Evolutionary conservation across 2,113 vertebrate genomes (phyloP).

Genomic region (Phycodurus eques): DNA sequence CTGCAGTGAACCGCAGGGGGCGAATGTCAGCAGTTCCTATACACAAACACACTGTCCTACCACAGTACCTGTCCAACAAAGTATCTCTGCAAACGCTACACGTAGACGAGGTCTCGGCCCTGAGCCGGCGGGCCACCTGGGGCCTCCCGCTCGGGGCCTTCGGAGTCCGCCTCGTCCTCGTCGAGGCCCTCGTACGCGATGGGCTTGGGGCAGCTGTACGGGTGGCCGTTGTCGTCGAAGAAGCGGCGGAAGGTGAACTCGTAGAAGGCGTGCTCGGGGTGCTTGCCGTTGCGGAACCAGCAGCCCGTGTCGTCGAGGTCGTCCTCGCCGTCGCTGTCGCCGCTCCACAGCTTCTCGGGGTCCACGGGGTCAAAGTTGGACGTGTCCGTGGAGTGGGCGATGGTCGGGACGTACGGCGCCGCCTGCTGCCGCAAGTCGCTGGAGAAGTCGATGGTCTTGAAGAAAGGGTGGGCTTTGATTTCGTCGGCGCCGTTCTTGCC

Average conservation of each 20-base stretch:
- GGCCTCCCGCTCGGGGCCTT: conserved; percentile 60
- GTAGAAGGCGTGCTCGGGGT: conserved; percentile 97
- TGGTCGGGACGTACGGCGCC: conserved; percentile 93
- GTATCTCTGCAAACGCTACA: conserved; percentile 68
- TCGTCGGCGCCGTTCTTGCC: conserved; percentile 93
- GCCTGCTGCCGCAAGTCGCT: conserved; percentile 87
- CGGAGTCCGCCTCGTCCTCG: conserved; percentile 73
- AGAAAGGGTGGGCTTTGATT: conserved; percentile 96
- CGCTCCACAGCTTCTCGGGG: conserved; percentile 94
- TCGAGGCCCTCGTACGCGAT: conserved; percentile 85
- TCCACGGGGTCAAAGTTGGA: conserved; percentile 98
- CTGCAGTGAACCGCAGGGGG: not conserved
- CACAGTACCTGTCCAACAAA: not conserved
- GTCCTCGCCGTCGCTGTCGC: conserved; percentile 81
- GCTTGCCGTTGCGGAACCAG: conserved; percentile 96
- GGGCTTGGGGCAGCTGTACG: conserved; percentile 95
- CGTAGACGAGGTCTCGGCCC: conserved; percentile 88
- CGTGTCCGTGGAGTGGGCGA: conserved; percentile 91
- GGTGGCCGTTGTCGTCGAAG: conserved; percentile 97
- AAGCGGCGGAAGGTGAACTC: conserved; percentile 98
- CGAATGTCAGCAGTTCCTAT: not conserved
- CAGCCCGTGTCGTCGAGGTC: conserved; percentile 86
- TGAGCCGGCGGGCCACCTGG: conserved; percentile 62
- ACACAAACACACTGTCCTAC: not conserved
- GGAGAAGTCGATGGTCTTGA: conserved; percentile 90